Percentiles rank a stretch among this genome's conserved stretches.
Evolutionary conservation across 2,888 invertebrate genomes (phyloP).

Genomic region (Stramonita haemastoma): DNA sequence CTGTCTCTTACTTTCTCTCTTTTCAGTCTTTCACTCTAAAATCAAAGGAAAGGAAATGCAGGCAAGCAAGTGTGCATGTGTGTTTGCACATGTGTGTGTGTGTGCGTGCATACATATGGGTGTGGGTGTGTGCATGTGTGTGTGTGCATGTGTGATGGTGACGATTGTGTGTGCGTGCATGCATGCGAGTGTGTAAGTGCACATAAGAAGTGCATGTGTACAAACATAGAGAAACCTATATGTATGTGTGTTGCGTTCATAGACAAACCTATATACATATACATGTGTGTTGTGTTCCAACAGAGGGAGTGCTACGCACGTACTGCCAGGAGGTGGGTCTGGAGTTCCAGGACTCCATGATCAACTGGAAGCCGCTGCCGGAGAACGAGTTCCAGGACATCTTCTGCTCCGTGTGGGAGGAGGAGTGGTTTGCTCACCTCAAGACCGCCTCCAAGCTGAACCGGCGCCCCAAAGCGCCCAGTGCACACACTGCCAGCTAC

Average conservation of each 20-base stretch:
- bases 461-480: not conserved
- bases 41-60: too few relatives aligned
- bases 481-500: not conserved
- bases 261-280: too few relatives aligned
- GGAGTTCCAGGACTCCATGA: constrained; percentile 17
- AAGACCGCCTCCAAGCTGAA: not conserved
- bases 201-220: too few relatives aligned
- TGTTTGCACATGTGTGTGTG: not conserved
- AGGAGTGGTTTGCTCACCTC: not conserved
- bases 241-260: not conserved
- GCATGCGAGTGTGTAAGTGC: not conserved
- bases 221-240: not conserved
- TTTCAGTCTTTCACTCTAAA: too few relatives aligned
- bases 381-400: not conserved
- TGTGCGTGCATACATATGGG: not conserved
- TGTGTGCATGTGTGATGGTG: too few relatives aligned
- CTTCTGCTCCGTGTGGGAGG: constrained; percentile 19
- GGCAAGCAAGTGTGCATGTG: not conserved
- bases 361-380: constrained; percentile 25
- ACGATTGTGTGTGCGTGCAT: not conserved
- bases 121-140: too few relatives aligned
- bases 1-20: too few relatives aligned
- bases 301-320: constrained; percentile 13
- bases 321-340: constrained; percentile 31
- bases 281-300: not conserved